Conservation (phyloP, 2,797 vertebrate genomes). For the Steatocranus sp. region DNA sequence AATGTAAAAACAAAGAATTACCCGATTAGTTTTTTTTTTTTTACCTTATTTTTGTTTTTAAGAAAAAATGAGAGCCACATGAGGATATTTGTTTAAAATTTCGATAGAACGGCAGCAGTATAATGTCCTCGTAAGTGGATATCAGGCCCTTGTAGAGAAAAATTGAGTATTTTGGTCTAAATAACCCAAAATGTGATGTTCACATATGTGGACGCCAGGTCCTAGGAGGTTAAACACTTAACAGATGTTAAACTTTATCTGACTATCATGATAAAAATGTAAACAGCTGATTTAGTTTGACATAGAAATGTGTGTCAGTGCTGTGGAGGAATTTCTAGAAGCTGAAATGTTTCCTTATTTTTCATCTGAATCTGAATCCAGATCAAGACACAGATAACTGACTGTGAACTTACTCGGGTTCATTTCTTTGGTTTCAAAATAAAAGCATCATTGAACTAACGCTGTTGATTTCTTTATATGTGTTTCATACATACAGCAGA, state of each 20-base stretch:
- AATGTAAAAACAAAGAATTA: too few species aligned
- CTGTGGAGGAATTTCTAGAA: neutral
- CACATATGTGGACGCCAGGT: too few species aligned
- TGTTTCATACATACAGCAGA: neutral
- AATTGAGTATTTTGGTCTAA: too few species aligned
- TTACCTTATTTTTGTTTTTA: too few species aligned
- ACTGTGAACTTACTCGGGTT: neutral
- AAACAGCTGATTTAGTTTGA: neutral
- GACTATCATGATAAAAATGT: neutral
- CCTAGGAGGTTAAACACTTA: neutral
- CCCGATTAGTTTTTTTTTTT: too few species aligned
- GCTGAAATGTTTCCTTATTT: neutral
- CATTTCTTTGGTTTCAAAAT: neutral
- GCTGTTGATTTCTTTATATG: too few species aligned
- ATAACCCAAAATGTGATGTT: too few species aligned
- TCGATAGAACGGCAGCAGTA: too few species aligned
- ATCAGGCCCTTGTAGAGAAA: too few species aligned
- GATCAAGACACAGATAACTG: neutral
- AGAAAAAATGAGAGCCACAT: too few species aligned
- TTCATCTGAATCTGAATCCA: neutral
- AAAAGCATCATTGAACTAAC: fast-evolving
- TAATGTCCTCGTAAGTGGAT: too few species aligned
- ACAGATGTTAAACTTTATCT: neutral
- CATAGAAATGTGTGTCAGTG: neutral
- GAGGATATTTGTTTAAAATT: too few species aligned